Percentiles rank a stretch among this genome's conserved stretches.
These are phyloP conservation scores for Dromas ardeola DNA, from an alignment of 2,113 vertebrate species.

Conservation along the genomic window DNA sequence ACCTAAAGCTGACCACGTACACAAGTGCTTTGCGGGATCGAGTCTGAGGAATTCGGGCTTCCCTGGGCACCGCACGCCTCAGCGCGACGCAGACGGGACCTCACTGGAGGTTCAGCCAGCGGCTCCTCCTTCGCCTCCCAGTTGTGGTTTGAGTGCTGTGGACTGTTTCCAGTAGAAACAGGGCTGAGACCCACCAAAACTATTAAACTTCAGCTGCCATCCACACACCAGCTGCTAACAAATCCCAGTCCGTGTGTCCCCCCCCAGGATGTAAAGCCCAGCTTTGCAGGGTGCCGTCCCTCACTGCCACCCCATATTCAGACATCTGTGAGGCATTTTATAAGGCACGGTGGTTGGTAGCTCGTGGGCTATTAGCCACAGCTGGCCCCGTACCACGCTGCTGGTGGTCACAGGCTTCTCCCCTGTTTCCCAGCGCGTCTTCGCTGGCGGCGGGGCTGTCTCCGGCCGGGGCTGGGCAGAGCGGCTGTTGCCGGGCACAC, in stretches of 20 bases:
- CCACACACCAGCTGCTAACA: neutral
- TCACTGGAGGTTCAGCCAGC: neutral
- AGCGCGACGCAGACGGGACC: neutral
- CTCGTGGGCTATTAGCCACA: neutral
- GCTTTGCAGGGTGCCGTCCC: neutral
- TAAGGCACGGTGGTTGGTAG: neutral
- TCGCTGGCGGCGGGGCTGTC: neutral
- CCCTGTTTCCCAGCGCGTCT: neutral
- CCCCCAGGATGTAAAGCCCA: neutral
- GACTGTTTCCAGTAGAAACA: neutral
- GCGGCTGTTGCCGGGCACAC: neutral
- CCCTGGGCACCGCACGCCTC: neutral
- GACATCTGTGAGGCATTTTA: neutral
- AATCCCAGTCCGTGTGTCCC: neutral
- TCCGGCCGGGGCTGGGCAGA: neutral
- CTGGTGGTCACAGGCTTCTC: neutral
- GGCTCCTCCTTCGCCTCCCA: neutral
- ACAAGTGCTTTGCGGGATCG: neutral
- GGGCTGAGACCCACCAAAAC: neutral
- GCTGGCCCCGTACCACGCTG: fast-evolving
- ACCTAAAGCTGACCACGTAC: neutral
- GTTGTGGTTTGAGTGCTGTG: neutral
- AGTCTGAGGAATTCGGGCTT: neutral
- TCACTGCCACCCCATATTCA: neutral
- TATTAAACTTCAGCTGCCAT: neutral